A percentile compares a stretch with the other conserved stretches of the same genome.
These are phyloP conservation scores for Itoplectis maculator DNA, from an alignment of 2,888 invertebrate species.

Conservation along the genomic window DNA sequence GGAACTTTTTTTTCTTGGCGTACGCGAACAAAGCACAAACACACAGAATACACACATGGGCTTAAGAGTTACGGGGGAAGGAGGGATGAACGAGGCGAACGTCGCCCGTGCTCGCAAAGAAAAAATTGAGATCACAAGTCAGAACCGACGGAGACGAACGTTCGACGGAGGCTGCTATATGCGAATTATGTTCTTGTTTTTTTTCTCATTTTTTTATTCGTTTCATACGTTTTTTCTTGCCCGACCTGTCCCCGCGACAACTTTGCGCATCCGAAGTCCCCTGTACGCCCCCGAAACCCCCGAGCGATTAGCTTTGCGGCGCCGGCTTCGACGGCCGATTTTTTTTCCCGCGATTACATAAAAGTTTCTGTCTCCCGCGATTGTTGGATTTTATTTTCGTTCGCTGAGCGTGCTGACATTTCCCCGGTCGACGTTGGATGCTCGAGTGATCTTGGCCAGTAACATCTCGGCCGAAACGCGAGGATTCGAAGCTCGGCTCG, in stretches of 20 bases:
- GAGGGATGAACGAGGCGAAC: not conserved
- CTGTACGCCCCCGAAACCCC: conserved; percentile 8
- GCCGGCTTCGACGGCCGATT: not conserved
- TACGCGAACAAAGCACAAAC: conserved; percentile 39
- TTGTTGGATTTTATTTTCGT: conserved; percentile 5
- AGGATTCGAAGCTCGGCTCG: conserved; percentile 12
- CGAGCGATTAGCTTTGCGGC: not conserved
- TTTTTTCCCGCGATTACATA: conserved; percentile 3
- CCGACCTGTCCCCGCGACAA: not conserved
- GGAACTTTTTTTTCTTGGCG: conserved; percentile 47
- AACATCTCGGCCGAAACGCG: not conserved
- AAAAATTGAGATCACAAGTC: not conserved
- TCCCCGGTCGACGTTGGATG: not conserved
- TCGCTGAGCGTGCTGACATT: not conserved
- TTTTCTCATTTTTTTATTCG: conserved; percentile 71
- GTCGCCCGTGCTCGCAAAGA: not conserved
- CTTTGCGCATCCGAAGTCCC: not conserved
- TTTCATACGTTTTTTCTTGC: conserved; percentile 71
- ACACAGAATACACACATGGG: not conserved
- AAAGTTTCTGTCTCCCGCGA: conserved; percentile 8
- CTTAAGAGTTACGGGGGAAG: not conserved
- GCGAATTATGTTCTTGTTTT: conserved; percentile 72
- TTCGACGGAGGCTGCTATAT: conserved; percentile 32
- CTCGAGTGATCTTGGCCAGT: not conserved
- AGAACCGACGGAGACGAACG: not conserved